Evolutionary conservation across 1,140 invertebrate species (phyloP).

Genomic region (Bombus balteatus): DNA sequence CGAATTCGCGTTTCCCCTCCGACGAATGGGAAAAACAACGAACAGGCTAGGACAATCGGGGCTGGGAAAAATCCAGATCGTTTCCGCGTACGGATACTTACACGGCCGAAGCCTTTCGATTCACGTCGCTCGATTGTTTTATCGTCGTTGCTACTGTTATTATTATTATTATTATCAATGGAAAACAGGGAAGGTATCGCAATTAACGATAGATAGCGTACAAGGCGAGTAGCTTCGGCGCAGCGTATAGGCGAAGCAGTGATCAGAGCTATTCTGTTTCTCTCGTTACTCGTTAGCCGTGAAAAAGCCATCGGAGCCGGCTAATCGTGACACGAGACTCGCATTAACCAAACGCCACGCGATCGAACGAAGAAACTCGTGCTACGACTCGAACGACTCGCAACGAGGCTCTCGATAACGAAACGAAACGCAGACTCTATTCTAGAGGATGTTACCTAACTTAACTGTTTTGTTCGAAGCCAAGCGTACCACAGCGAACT

Average conservation of each 20-base stretch:
- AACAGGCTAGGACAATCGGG: background rate
- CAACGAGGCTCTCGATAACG: conserved; percentile 16
- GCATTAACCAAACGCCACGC: background rate
- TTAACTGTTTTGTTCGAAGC: background rate
- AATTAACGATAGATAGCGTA: background rate
- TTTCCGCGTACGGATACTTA: background rate
- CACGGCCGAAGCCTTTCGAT: background rate
- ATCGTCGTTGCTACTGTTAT: background rate
- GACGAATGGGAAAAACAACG: background rate
- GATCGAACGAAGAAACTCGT: conserved; percentile 22
- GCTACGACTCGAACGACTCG: background rate
- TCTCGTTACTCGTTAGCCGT: background rate
- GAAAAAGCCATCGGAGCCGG: background rate
- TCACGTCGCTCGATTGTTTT: background rate
- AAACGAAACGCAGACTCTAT: conserved; percentile 2
- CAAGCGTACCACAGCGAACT: background rate
- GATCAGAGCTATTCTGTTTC: background rate
- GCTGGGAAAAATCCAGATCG: conserved; percentile 5
- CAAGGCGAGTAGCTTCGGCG: background rate
- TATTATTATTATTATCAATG: background rate
- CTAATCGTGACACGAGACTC: conserved; percentile 14
- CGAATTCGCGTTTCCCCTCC: conserved; percentile 6
- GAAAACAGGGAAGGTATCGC: background rate
- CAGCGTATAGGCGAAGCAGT: background rate
- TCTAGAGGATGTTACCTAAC: background rate